Evolutionary conservation across 2,888 invertebrate species (phyloP), one percentile per base, ranked within the genome.

Genomic region (Drosophila maculinotata): DNA sequence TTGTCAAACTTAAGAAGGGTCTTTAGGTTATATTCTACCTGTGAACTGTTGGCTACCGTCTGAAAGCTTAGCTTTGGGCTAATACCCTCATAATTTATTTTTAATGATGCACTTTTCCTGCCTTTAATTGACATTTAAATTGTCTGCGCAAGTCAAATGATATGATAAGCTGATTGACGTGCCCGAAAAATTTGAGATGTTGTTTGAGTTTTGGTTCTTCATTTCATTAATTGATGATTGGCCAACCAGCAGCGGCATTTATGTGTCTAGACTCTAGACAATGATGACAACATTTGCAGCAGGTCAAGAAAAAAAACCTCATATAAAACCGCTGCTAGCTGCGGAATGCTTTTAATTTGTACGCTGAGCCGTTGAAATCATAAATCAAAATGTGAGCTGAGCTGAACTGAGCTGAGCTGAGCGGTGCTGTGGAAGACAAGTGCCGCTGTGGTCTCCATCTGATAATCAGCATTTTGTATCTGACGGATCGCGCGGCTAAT

Each of bases 111-210:
- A 54, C 68, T 71, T 69, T 71, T 58, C 67, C 64, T 66, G 53
- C 56, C 69, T 72, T 71, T 69, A 80, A 81, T 81, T 69, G 84
- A 80, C 87, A 83, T 83, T 86, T 82, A 86, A 80, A 83, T 77
- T 77, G 87, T 86, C 77, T 70, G 48, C 76, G 52, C 66, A 63
- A 58, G 20, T 52, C 31, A 44, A 60, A 52, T 70, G 48, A 66
- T 74, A 77, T 80, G 84, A 83, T 80, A 84, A 77, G 78, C 78
- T 84, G 81, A 83, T 84, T 87, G 81, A 87, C 78, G 87, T 66
- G 72, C 51, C 45, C 57, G 4, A 44, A 67, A 84, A 59, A 56
- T 51, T 44, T 51, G 59, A 47, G 65, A 67, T 48, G 31, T 41
- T 47, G 30, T 48, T 58, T 48, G 36, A 30, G 20, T 58, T 52